Conservation (phyloP, 2,888 invertebrate species). For the Tipula helvola region DNA sequence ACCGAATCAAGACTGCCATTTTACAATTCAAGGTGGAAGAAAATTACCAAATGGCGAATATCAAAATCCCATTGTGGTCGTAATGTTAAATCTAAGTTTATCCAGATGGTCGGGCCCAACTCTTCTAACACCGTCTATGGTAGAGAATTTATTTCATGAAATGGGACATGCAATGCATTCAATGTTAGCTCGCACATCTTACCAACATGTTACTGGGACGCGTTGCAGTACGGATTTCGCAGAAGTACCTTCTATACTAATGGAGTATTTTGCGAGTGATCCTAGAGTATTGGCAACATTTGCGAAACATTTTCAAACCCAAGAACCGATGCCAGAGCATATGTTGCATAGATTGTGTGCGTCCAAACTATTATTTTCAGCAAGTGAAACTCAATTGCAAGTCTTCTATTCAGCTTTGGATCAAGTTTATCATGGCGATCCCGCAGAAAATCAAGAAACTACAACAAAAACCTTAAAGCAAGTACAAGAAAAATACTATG, state of each 20-base stretch:
- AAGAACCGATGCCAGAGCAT: constrained; percentile 66
- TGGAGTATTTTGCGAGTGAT: constrained; percentile 95
- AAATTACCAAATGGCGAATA: constrained; percentile 63
- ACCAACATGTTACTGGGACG: constrained; percentile 97
- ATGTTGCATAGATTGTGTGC: constrained; percentile 69
- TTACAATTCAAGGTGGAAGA: constrained; percentile 93
- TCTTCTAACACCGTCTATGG: constrained; percentile 66
- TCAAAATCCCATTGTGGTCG: constrained; percentile 83
- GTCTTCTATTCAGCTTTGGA: constrained; percentile 87
- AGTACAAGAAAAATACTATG: constrained; percentile 72
- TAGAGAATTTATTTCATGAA: constrained; percentile 97
- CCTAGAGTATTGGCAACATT: constrained; percentile 69
- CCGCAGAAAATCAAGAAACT: constrained; percentile 24
- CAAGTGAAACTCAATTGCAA: constrained; percentile 81
- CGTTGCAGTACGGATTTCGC: constrained; percentile 96
- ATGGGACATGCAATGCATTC: constrained; percentile 99
- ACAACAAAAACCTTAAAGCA: constrained; percentile 65
- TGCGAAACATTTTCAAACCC: constrained; percentile 83
- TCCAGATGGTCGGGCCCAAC: constrained; percentile 66
- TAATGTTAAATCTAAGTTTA: constrained; percentile 76
- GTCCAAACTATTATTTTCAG: constrained; percentile 76
- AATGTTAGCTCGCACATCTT: constrained; percentile 87
- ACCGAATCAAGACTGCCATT: constrained; percentile 96
- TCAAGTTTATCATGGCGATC: constrained; percentile 65
- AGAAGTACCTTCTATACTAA: constrained; percentile 95